Conservation (phyloP, 2,113 vertebrate genomes). For the Rousettus leschenaultii region DNA sequence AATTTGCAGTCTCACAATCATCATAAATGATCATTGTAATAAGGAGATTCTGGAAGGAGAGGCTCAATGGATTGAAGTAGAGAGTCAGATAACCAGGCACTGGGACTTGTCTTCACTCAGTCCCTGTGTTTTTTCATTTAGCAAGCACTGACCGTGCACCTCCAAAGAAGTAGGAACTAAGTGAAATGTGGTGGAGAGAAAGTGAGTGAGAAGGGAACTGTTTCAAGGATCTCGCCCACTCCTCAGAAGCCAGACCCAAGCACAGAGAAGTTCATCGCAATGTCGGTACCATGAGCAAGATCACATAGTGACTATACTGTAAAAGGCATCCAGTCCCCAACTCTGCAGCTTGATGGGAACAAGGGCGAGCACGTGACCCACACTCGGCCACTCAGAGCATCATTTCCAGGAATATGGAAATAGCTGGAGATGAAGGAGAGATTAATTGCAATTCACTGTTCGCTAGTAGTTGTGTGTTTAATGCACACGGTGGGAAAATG, state of each 20-base stretch:
- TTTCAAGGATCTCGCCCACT: neutral
- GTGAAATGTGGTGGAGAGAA: neutral
- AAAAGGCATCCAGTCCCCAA: neutral
- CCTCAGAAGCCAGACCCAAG: neutral
- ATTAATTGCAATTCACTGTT: neutral
- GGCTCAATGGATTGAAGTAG: neutral
- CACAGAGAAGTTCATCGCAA: neutral
- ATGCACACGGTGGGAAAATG: neutral
- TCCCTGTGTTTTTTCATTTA: neutral
- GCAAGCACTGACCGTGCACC: neutral
- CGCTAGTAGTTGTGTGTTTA: neutral
- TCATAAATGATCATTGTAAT: constrained; percentile 27
- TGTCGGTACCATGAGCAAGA: neutral
- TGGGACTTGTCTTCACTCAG: neutral
- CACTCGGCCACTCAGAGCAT: neutral
- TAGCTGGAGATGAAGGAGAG: neutral
- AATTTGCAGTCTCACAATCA: constrained; percentile 52
- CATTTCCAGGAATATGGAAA: neutral
- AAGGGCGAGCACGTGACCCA: neutral
- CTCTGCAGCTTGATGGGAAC: neutral
- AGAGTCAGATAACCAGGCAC: neutral
- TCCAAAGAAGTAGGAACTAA: neutral
- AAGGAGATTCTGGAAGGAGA: constrained; percentile 22
- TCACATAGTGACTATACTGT: neutral
- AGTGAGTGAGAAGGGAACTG: neutral